A percentile compares a stretch with the other conserved stretches of the same genome.
These are phyloP conservation scores for Epicauta chinensis DNA, from an alignment of 1,140 invertebrate genomes.

Conservation along the genomic window DNA sequence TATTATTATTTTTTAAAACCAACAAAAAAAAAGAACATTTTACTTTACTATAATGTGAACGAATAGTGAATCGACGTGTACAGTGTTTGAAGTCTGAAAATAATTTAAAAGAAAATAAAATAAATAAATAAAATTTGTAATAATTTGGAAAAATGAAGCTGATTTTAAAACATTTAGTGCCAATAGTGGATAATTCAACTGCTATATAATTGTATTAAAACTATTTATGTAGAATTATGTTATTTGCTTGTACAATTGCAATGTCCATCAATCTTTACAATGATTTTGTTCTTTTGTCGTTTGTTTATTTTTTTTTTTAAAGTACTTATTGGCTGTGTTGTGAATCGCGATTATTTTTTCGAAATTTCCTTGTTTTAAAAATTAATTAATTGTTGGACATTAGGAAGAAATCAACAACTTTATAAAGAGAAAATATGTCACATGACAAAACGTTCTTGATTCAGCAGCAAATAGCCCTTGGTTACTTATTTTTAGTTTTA, in stretches of 20 bases:
- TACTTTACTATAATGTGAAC: constrained; percentile 1
- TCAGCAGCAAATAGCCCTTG: constrained; percentile 8
- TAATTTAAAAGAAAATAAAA: neutral
- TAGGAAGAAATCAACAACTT: neutral
- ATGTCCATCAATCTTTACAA: constrained; percentile 7
- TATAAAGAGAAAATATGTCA: constrained; percentile 2
- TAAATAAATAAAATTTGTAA: neutral
- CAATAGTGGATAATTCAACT: constrained; percentile 21
- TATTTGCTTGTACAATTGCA: neutral
- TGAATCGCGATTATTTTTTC: constrained; percentile 6
- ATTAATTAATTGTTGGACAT: constrained; percentile 3
- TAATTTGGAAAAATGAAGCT: neutral
- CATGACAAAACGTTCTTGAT: constrained; percentile 7
- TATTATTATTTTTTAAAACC: neutral
- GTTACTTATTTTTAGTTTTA: constrained; percentile 8
- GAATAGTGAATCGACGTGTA: constrained; percentile 12
- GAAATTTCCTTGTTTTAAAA: neutral
- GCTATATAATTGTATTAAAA: constrained; percentile 16
- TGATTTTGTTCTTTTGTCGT: neutral
- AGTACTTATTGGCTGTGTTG: constrained; percentile 17
- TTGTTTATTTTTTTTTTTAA: constrained; percentile 9
- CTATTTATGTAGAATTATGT: constrained; percentile 8
- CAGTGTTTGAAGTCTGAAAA: constrained; percentile 5
- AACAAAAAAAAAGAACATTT: no score
- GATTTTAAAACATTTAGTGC: constrained; percentile 14